Evolutionary conservation across 2,888 invertebrate genomes (phyloP).

Genomic region (Stegophylla sp.): DNA sequence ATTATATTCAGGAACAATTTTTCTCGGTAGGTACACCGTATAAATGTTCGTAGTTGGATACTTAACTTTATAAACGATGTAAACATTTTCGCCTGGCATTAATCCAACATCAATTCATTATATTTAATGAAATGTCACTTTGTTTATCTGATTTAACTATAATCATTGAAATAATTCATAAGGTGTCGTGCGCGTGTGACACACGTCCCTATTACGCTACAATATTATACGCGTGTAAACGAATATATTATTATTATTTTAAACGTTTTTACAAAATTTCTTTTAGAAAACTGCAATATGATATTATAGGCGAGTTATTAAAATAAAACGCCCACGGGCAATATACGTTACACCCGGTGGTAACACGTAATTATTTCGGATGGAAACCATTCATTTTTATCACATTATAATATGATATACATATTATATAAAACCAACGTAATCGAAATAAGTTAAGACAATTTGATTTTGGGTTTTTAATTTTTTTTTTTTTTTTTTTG

Average conservation of each 20-base stretch:
- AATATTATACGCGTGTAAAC: background rate
- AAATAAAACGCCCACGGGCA: background rate
- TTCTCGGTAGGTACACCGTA: constrained; percentile 8
- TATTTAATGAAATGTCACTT: constrained; percentile 52
- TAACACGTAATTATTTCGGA: too few species aligned
- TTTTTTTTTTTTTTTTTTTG: too few species aligned
- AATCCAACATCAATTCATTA: constrained; percentile 56
- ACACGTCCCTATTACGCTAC: background rate
- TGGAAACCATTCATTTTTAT: too few species aligned
- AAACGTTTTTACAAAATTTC: background rate
- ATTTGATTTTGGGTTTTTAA: too few species aligned
- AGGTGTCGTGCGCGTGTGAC: background rate
- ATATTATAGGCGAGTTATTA: background rate
- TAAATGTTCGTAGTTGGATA: constrained; percentile 39
- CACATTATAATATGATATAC: too few species aligned
- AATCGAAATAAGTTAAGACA: too few species aligned
- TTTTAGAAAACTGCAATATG: too few species aligned
- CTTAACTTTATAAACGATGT: constrained; percentile 52
- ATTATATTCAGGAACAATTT: constrained; percentile 40
- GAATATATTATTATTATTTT: too few species aligned
- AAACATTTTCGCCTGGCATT: constrained; percentile 44
- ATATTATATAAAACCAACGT: too few species aligned
- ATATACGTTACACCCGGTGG: too few species aligned
- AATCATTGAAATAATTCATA: constrained; percentile 55
- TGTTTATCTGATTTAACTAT: constrained; percentile 52